Evolutionary conservation across 1,140 invertebrate species (phyloP), one percentile per base, ranked within the genome.

Genomic region (Probaryconus sp.): DNA sequence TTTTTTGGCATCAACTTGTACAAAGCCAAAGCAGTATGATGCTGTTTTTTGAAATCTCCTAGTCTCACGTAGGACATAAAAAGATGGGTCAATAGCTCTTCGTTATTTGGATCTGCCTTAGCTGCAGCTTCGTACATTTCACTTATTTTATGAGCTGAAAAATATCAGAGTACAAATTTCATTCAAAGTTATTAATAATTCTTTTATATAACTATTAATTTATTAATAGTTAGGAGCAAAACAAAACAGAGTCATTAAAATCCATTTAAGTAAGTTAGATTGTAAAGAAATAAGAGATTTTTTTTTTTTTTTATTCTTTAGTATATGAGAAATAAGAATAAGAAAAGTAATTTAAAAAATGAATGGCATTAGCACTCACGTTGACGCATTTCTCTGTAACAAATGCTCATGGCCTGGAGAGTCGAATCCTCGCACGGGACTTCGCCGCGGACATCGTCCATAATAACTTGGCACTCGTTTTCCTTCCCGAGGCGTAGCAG

Each of bases 61-160:
- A 97, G 88, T 16, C 97, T 90, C 2, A 98, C 97, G 87, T 98
- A 95, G 0, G 97, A 94, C 94, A 98, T 98, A 81, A 99, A 99
- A 6, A 99, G 89, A 83, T 97, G 94, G 0, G 96, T 95, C 51
- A 98, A 89, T 4, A 98, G 89, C 81, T 99, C 97, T 86, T 99
- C 97, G 83, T 94, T 98, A 20, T 89, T 90, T 7, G 96, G 95
- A 72, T 96, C 94, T 42, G 92, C 90, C 83, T 95, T 94, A 6
- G 93, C 91, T 1, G 97, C 97, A 47, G 92, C 93, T 85, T 98
- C 96, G 83, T 98, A 98, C 16, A 98, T 86, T 72, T 93, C 91
- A 80, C 94, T 95, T 24, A 98, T 95, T 87, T 94, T 92, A 20
- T 95, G 92, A 80, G 95, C 96, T 98, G 85, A 18, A 89, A 89